phyloP scores from a whole-genome alignment of 2,113 vertebrate species.

The Varanus komodoensis region DNA sequence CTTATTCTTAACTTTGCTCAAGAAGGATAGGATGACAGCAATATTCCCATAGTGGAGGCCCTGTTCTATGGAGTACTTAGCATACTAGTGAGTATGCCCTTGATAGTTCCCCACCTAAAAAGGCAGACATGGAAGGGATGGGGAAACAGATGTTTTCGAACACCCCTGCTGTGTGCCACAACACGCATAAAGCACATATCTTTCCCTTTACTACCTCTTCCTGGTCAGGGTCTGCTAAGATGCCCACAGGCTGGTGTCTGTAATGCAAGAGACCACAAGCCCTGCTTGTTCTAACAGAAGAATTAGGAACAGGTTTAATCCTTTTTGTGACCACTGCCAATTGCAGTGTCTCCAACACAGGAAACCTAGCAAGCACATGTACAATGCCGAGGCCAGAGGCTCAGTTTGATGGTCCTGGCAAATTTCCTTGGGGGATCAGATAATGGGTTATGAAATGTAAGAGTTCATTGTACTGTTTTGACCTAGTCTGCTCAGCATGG shows the following conservation, averaged over 20 bases:
- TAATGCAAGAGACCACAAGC: constrained; percentile 2
- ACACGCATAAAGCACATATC: too few species aligned
- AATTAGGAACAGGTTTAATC: constrained; percentile 65
- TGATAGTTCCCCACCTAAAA: not conserved
- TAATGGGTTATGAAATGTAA: constrained; percentile 19
- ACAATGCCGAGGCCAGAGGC: not conserved
- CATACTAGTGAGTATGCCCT: not conserved
- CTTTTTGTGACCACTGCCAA: accelerated
- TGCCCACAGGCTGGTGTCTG: accelerated
- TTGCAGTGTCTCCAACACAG: not conserved
- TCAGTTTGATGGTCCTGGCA: not conserved
- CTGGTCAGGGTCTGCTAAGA: not conserved
- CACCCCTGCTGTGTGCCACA: too few species aligned
- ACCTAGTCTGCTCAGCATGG: not conserved
- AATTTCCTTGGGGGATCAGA: constrained; percentile 29
- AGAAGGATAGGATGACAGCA: accelerated
- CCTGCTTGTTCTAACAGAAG: constrained; percentile 58
- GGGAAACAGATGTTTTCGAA: too few species aligned
- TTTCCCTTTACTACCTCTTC: too few species aligned
- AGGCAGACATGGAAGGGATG: not conserved
- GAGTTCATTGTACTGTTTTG: not conserved
- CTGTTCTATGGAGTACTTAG: not conserved
- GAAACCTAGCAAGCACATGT: accelerated
- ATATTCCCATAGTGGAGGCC: not conserved
- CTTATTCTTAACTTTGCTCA: not conserved